Evolutionary conservation across 1,140 invertebrate genomes (phyloP).

Genomic region (Drosophila pachea): DNA sequence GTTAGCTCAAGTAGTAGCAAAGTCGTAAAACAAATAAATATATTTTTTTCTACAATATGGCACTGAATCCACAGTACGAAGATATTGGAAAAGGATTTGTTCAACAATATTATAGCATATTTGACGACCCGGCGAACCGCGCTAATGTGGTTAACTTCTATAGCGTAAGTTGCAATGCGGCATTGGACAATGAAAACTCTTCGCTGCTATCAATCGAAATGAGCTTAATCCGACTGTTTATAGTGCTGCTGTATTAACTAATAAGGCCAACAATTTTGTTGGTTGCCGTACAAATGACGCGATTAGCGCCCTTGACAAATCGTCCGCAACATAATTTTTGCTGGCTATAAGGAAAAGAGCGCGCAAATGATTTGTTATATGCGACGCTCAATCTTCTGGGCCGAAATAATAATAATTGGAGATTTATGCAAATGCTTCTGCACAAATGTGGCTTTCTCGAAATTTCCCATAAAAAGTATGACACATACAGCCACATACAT

Average conservation of each 20-base stretch:
- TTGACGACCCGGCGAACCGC: conserved; percentile 91
- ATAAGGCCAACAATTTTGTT: conserved; percentile 8
- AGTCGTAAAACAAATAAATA: neutral
- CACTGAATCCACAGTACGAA: conserved; percentile 93
- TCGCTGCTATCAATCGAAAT: neutral
- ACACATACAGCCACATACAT: conserved; percentile 25
- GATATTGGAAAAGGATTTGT: conserved; percentile 95
- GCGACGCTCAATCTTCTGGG: neutral
- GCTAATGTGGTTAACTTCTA: conserved; percentile 92
- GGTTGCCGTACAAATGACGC: conserved; percentile 46
- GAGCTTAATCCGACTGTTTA: no score
- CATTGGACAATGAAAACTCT: neutral
- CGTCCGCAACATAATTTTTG: conserved; percentile 27
- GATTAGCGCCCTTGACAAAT: conserved; percentile 52
- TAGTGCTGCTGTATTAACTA: neutral
- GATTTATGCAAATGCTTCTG: neutral
- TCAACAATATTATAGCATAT: conserved; percentile 93
- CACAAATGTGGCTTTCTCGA: conserved; percentile 23
- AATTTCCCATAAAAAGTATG: conserved; percentile 28
- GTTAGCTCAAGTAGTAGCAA: neutral
- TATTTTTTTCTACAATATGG: conserved; percentile 81
- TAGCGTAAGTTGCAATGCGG: conserved; percentile 86
- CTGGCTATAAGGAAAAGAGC: conserved; percentile 46
- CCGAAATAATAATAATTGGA: neutral
- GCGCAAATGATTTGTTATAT: conserved; percentile 45